Base-by-base conservation (phyloP, 2,888 invertebrate species). In the Lithosia quadra region DNA sequence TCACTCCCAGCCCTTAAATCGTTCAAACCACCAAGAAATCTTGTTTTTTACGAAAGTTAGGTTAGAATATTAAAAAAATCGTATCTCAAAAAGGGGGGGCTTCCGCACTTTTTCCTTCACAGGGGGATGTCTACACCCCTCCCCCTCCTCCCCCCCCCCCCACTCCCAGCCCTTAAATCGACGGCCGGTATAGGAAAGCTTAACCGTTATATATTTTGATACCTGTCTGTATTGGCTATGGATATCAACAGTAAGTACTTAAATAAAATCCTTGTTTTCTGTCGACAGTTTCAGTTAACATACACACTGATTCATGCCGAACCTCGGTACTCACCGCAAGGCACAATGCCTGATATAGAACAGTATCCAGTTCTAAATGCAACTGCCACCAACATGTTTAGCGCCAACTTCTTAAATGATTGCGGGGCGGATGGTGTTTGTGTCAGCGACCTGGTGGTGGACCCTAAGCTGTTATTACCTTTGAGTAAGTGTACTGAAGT, bases 351-450 rank as follows among this genome's bases (percentile, higher is more conserved):
- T 0, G 96, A 96, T 74, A 96, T 98, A 58, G 97, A 97, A 79
- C 96, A 96, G 77, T 97, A 97, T 86, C 99, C 99, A 0, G 98
- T 99, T 60, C 92, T 99, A 65, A 98, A 99, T 90, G 97, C 98
- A 74, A 98, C 98, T 60, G 98, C 98, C 0, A 96, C 97, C 39
- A 96, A 97, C 72, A 95, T 96, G 43, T 98, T 98, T 85, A 96
- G 97, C 81, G 98, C 98, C 0, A 97, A 97, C 60, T 98, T 99
- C 95, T 96, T 98, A 77, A 99, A 99, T 89, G 98, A 99, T 86
- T 99, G 99, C 84, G 99, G 99, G 0, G 93, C 96, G 0, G 98
- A 99, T 86, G 98, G 98, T 79, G 95, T 97, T 24, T 99, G 99
- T 87, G 96, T 98, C 86, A 99, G 98, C 83, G 96, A 98, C 83